These are phyloP conservation scores for Tapera naevia DNA, from an alignment of 2,797 vertebrate genomes.

Conservation along the genomic window DNA sequence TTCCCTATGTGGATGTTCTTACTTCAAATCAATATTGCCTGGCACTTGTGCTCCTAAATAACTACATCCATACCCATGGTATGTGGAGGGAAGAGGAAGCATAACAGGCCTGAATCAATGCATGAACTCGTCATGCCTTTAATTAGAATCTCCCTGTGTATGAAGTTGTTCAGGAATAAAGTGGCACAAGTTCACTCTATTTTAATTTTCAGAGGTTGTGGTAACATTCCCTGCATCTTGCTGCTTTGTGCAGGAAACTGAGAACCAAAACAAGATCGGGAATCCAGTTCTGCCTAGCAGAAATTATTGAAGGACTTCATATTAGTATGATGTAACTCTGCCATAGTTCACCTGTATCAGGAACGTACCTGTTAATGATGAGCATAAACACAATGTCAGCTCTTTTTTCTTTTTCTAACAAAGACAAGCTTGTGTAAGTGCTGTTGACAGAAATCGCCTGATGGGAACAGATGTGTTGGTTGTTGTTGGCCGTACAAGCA, in stretches of 20 bases:
- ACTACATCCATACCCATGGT: neutral
- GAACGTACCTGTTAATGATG: neutral
- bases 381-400: neutral
- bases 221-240: neutral
- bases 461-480: neutral
- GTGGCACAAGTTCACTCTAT: neutral
- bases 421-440: conserved; percentile 23
- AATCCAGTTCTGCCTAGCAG: neutral
- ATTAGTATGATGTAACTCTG: neutral
- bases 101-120: neutral
- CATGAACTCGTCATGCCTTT: neutral
- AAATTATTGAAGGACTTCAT: neutral
- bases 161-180: neutral
- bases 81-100: neutral
- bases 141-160: neutral
- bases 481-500: neutral
- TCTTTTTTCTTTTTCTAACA: neutral
- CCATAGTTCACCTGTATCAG: neutral
- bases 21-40: neutral
- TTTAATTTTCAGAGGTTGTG: neutral
- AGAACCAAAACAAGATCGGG: neutral
- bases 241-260: neutral
- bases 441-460: conserved; percentile 17
- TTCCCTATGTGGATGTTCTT: neutral
- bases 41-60: neutral